Evolutionary conservation across 92 coral and sea anemone genomes (phyloP), one percentile per base, ranked within the genome.

Genomic region (Nematostella vectensis): DNA sequence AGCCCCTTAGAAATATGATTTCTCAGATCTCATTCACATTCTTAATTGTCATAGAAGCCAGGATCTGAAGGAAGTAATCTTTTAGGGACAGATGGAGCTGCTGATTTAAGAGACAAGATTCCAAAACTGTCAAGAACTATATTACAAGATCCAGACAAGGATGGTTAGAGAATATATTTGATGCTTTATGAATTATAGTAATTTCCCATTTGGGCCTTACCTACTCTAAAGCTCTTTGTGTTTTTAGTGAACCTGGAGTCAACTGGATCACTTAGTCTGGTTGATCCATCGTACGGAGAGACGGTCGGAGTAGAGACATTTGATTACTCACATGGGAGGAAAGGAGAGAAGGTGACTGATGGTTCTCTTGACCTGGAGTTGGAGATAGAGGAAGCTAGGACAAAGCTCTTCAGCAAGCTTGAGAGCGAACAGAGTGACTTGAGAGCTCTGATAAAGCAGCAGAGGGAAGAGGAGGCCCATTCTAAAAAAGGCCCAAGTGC

Each of bases 281-380:
- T 66, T 31, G 72, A 66, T 56, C 72, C 72, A 26, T 66, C 72
- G 21, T 66, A 66, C 22, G 63, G 55, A 24, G 71, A 65, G 12
- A 53, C 40, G 15, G n/a, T 29, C 3, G 19, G 50, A 12, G 29
- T 55, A 25, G 72, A 66, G 40, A 66, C 43, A 20, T 66, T 66
- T 28, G 57, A 66, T 48, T 66, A 66, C 25, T 66, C 72, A 3
- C 72, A 66, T 47, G 48, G 59, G 11, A 22, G 37, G 17, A 47
- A 51, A 4, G 63, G 43, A 15, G 23, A 11, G 18, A 45, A 6
- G 51, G 17, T 6, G 18, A 8, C 4, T 10, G 51, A 17, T 4
- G 51, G 51, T 19, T 52, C 72, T 3, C 4, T 55, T 1, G 62
- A 40, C n/a, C 61, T 36, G 4, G 63, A 55, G 11, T 11, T 17